Evolutionary conservation across 2,113 vertebrate species (phyloP).

Genomic region (Porphyrio hochstetteri): DNA sequence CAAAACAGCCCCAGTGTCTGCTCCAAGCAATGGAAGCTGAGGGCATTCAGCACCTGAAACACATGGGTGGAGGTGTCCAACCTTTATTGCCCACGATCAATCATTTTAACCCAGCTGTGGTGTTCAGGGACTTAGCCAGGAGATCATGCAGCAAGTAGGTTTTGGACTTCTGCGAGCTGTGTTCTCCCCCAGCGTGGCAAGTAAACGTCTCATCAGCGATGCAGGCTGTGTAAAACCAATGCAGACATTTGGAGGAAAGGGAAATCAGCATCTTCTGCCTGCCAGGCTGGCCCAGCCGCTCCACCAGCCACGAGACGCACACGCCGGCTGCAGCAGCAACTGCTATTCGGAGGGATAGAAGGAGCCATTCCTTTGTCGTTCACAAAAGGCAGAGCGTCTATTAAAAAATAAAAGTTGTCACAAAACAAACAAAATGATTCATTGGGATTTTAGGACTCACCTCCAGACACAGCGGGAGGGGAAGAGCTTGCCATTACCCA

Average conservation of each 20-base stretch:
- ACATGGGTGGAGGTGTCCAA: background rate
- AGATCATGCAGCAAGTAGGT: background rate
- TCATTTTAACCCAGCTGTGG: background rate
- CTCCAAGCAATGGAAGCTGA: fast-evolving
- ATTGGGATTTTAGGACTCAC: slow-evolving; percentile 64
- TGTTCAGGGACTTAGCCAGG: background rate
- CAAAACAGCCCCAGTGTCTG: background rate
- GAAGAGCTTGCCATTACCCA: slow-evolving; percentile 29
- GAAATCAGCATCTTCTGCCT: background rate
- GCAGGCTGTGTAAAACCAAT: background rate
- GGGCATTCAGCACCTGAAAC: background rate
- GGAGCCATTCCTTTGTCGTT: slow-evolving; percentile 40
- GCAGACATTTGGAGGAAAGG: background rate
- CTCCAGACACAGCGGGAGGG: slow-evolving; percentile 54
- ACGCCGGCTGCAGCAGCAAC: background rate
- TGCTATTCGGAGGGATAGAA: background rate
- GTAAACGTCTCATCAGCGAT: background rate
- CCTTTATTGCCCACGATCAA: background rate
- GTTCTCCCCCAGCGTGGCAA: background rate
- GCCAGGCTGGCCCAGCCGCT: fast-evolving
- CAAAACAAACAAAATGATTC: slow-evolving; percentile 58
- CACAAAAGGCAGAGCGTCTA: slow-evolving; percentile 49
- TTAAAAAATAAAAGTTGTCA: slow-evolving; percentile 30
- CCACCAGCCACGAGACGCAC: background rate
- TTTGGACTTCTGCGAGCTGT: background rate